Evolutionary conservation across 2,113 vertebrate species (phyloP).

Genomic region (Corythornis cristatus): DNA sequence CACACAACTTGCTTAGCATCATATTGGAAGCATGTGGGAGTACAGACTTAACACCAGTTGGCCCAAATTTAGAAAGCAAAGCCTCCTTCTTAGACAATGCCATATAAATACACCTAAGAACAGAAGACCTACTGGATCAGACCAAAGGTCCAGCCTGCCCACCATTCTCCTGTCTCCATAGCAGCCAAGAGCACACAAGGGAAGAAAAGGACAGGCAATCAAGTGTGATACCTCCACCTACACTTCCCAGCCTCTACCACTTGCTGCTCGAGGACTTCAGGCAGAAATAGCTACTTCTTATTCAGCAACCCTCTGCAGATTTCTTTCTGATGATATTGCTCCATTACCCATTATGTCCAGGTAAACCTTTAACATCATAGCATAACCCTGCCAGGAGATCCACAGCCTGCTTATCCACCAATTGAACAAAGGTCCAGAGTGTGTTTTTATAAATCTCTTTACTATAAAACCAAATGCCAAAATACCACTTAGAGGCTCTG

Average conservation of each 20-base stretch:
- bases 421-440: neutral
- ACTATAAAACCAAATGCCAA: neutral
- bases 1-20: neutral
- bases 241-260: neutral
- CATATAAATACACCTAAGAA: constrained; percentile 20
- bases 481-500: neutral
- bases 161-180: neutral
- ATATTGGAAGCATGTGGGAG: neutral
- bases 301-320: neutral
- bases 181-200: neutral
- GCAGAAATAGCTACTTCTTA: neutral
- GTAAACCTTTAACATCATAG: neutral
- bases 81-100: neutral
- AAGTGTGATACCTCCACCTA: neutral
- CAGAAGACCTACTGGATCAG: neutral
- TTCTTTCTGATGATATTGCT: neutral
- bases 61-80: constrained; percentile 8
- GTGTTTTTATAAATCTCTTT: rapidly evolving
- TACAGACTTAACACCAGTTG: neutral
- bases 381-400: neutral
- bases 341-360: neutral
- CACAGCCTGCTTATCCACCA: neutral
- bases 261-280: neutral
- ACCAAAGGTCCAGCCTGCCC: neutral
- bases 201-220: neutral